A percentile compares a stretch with the other conserved stretches of the same genome.
Conservation (phyloP, 2,888 invertebrate species). For the Syrista parreyssii region DNA sequence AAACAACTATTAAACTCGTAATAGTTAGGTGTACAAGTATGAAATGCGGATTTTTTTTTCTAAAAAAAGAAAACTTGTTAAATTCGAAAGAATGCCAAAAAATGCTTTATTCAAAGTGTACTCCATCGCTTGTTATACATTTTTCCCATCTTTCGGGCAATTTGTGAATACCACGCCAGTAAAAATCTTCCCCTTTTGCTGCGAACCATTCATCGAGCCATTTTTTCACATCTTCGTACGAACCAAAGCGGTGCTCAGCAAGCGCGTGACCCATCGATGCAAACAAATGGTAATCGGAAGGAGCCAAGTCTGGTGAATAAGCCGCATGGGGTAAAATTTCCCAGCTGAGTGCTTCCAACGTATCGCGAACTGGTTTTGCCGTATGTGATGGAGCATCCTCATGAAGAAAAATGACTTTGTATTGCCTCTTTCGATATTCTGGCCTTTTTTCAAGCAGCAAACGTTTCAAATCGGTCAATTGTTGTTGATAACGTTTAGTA, state of each 20-base stretch:
- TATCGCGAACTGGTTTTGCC: neutral
- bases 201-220: neutral
- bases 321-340: neutral
- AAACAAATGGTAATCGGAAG: neutral
- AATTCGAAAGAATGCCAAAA: neutral
- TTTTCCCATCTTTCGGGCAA: neutral
- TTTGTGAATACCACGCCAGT: neutral
- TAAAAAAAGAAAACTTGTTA: too few species aligned
- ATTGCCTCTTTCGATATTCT: neutral
- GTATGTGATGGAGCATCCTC: conserved; percentile 15
- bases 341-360: neutral
- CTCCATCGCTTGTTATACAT: neutral
- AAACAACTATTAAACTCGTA: too few species aligned
- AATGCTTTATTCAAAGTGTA: neutral
- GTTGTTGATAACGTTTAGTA: neutral
- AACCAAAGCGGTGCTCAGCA: neutral
- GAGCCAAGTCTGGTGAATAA: neutral
- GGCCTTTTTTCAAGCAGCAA: conserved; percentile 15
- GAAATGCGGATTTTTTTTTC: too few species aligned
- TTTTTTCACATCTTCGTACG: neutral
- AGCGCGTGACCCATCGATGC: neutral
- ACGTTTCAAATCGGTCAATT: conserved; percentile 19
- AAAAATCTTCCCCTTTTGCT: neutral
- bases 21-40: neutral
- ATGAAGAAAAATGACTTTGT: conserved; percentile 19